These are phyloP conservation scores for Drosophila aldrichi DNA, from an alignment of 2,888 invertebrate species.

Conservation along the genomic window DNA sequence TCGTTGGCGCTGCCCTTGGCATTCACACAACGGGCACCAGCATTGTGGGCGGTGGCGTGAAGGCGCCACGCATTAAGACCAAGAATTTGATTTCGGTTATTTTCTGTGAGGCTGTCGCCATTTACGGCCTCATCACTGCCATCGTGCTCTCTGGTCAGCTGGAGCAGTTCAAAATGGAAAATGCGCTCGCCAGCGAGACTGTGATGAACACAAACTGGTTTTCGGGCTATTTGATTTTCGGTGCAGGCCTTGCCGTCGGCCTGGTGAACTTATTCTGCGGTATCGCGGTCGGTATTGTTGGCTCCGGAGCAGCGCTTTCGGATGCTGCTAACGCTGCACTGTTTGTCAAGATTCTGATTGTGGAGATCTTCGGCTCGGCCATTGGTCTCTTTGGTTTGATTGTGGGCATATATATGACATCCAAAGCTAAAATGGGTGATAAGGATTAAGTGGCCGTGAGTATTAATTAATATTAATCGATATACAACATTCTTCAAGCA, in stretches of 20 bases:
- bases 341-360: constrained; percentile 99
- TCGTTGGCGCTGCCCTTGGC: constrained; percentile 98
- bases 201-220: constrained; percentile 90
- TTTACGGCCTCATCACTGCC: constrained; percentile 99
- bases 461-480: constrained; percentile 10
- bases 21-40: constrained; percentile 98
- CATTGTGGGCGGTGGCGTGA: constrained; percentile 98
- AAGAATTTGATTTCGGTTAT: constrained; percentile 99
- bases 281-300: constrained; percentile 98
- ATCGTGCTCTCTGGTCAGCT: constrained; percentile 96
- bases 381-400: constrained; percentile 99
- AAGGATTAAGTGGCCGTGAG: constrained; percentile 84
- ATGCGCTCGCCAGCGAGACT: constrained; percentile 56
- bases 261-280: constrained; percentile 97
- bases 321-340: constrained; percentile 98
- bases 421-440: constrained; percentile 92
- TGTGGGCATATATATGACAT: constrained; percentile 97
- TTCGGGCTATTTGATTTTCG: constrained; percentile 97
- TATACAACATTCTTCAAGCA: constrained; percentile 13
- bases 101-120: constrained; percentile 99
- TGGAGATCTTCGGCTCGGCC: constrained; percentile 99
- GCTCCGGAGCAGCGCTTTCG: constrained; percentile 98
- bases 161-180: constrained; percentile 86
- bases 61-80: constrained; percentile 99
- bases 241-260: constrained; percentile 97